Evolutionary conservation across 2,888 invertebrate genomes (phyloP), one percentile per base, ranked within the genome.

Genomic region (Trimorus sp.): DNA sequence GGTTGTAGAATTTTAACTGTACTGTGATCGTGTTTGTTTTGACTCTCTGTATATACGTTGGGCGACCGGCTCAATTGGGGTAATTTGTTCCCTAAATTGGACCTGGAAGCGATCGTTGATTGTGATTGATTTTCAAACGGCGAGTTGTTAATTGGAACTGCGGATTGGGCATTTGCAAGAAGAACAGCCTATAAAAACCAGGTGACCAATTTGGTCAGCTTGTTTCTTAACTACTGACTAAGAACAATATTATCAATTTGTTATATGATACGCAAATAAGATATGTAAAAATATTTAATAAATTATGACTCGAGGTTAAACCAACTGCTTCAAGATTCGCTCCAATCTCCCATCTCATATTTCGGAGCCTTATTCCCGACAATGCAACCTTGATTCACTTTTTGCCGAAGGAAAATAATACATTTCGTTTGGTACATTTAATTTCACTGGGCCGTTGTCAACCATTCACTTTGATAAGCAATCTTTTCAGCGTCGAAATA

Each of bases 151-250:
- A 40, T 40, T 40, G 7, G 40, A 40, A 40, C 11, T 40, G 8
- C 11, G 9, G 40, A 40, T 40, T 8, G 40, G 11, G 11, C 40
- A 40, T 11, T 40, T 11, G 40, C 40, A 11, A 40, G 40, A 38
- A 38, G 38, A 40, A 40, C 40, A 11, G 40, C 40, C 9, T 8
- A 40, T 7, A 11, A 40, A 40, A 40, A 40, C 1, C 40, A 11
- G 40, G 40, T 2, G 40, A 5, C 40, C 40, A 40, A 8, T 40
- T 40, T 40, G 40, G 78, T 66, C n/a, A 65, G 70, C 60, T 78
- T 71, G 78, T 78, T 71, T 71, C 70, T 78, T 78, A 71, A 66
- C 71, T 76, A 76, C n/a, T 71, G 40, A 38, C 54, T 71, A 79
- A 73, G 59, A 56, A 79, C 71, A 68, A 49, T 77, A 77, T 26